Conservation (phyloP, 2,113 vertebrate genomes). For the Hippocampus barbouri region DNA sequence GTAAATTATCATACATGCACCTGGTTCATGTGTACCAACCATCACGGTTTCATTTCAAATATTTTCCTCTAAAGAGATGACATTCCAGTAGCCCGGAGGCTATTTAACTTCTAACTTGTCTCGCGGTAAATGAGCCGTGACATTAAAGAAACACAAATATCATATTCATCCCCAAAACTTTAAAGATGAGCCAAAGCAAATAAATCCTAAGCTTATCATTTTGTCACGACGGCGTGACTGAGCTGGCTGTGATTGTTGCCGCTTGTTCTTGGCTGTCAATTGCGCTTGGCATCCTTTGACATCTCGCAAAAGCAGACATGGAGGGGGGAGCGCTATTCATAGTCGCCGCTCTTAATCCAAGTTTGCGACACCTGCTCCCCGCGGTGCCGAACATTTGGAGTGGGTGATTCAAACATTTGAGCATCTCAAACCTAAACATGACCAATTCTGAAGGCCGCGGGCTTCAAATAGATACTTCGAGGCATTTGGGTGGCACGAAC, state of each 20-base stretch:
- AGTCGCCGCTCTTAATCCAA: slow-evolving; percentile 21
- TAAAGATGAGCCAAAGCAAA: slow-evolving; percentile 8
- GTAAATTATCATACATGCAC: background rate
- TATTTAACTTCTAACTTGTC: slow-evolving; percentile 8
- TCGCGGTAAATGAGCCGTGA: slow-evolving; percentile 1
- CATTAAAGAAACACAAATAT: slow-evolving; percentile 10
- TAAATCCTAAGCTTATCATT: slow-evolving; percentile 17
- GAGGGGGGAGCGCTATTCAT: slow-evolving; percentile 27
- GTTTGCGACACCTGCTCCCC: slow-evolving; percentile 21
- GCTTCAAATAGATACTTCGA: background rate
- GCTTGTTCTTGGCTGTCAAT: slow-evolving; percentile 27
- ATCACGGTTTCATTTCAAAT: background rate
- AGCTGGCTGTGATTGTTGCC: slow-evolving; percentile 5
- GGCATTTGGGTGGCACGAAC: background rate
- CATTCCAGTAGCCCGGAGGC: background rate
- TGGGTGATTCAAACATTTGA: slow-evolving; percentile 3
- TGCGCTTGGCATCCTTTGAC: slow-evolving; percentile 25
- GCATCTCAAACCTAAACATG: slow-evolving; percentile 1
- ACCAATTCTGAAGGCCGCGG: background rate
- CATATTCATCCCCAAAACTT: slow-evolving; percentile 13
- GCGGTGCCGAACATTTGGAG: slow-evolving; percentile 5
- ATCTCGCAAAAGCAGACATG: slow-evolving; percentile 24
- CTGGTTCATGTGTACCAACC: background rate
- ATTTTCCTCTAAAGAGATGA: background rate
- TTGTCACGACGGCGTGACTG: slow-evolving; percentile 7